These are phyloP conservation scores for Wasmannia auropunctata DNA, from an alignment of 1,140 invertebrate genomes.

Conservation along the genomic window DNA sequence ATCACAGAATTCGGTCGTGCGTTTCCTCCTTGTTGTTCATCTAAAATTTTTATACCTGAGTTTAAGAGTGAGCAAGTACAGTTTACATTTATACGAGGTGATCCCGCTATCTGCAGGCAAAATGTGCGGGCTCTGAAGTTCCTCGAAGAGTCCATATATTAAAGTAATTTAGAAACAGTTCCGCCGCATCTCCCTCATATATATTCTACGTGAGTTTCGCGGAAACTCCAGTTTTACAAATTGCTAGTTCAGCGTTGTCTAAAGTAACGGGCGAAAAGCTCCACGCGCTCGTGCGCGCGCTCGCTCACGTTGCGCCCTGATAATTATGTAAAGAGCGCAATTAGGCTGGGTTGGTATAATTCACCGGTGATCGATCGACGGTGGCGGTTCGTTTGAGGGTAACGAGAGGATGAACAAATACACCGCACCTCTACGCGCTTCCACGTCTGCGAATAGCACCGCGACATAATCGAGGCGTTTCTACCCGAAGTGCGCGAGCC, in stretches of 20 bases:
- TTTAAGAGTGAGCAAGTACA: not conserved
- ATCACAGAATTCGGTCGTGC: not conserved
- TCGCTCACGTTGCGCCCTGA: not conserved
- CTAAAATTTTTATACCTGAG: not conserved
- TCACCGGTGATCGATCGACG: constrained; percentile 70
- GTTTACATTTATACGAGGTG: not conserved
- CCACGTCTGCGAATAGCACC: not conserved
- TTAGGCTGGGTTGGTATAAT: constrained; percentile 68
- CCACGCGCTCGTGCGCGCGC: not conserved
- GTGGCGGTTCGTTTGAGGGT: constrained; percentile 63
- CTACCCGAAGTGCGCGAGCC: not conserved
- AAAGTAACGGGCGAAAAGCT: not conserved
- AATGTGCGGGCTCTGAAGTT: not conserved
- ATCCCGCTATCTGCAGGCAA: not conserved
- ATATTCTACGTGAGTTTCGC: not conserved
- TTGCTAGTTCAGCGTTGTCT: not conserved
- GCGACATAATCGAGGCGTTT: constrained; percentile 6
- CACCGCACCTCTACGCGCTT: constrained; percentile 69
- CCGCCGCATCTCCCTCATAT: not conserved
- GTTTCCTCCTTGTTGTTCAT: not conserved
- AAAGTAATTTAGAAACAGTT: not conserved
- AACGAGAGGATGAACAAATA: constrained; percentile 75
- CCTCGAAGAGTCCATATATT: not conserved
- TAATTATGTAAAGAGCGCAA: constrained; percentile 60
- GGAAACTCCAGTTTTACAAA: constrained; percentile 26